These are phyloP conservation scores for Lasioglossum morio DNA, from an alignment of 2,888 invertebrate species.

Conservation along the genomic window DNA sequence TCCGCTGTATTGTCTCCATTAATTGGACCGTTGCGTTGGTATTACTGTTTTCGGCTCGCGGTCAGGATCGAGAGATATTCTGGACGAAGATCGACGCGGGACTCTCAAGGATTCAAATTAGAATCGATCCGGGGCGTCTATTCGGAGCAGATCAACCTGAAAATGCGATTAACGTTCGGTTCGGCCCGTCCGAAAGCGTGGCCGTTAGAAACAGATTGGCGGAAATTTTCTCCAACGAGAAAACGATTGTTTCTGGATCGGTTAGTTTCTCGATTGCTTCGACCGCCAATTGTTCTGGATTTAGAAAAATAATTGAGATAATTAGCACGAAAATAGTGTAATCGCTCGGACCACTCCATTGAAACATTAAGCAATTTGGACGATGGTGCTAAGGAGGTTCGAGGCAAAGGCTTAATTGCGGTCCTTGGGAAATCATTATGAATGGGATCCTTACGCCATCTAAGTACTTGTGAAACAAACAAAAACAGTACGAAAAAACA, in stretches of 20 bases:
- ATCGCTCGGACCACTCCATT: background rate
- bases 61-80: background rate
- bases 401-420: background rate
- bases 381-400: background rate
- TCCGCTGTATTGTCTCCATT: conserved; percentile 13
- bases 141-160: conserved; percentile 9
- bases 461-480: too few relatives aligned
- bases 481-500: too few relatives aligned
- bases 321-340: background rate
- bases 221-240: background rate
- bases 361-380: background rate
- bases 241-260: conserved; percentile 13
- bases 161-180: conserved; percentile 39
- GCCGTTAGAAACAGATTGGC: background rate
- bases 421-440: background rate
- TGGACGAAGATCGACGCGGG: background rate
- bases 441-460: background rate
- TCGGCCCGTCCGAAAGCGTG: background rate
- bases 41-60: conserved; percentile 12
- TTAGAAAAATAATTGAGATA: conserved; percentile 1
- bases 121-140: background rate
- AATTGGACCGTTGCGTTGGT: conserved; percentile 25
- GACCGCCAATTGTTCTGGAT: conserved; percentile 2
- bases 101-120: conserved; percentile 1
- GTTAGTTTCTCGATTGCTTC: background rate